These are phyloP conservation scores for Pseudomyrmex sp. DNA, from an alignment of 1,140 invertebrate species.

Conservation along the genomic window DNA sequence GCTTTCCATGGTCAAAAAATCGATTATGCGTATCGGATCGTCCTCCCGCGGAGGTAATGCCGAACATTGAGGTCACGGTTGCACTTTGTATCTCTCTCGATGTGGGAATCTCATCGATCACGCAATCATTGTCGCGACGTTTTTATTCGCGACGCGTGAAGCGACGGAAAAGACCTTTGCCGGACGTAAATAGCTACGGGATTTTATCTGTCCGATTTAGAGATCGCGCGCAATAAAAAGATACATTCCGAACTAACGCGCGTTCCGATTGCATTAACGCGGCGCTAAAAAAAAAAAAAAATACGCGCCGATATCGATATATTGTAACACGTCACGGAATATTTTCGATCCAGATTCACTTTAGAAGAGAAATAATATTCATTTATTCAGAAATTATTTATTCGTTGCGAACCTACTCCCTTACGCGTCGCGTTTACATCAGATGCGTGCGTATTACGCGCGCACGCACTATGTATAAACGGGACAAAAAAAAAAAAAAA, in stretches of 20 bases:
- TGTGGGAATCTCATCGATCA: background rate
- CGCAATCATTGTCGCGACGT: background rate
- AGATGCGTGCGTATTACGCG: too few species aligned
- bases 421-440: too few species aligned
- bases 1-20: conserved; percentile 50
- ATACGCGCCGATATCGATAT: too few species aligned
- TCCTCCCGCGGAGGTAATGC: conserved; percentile 7
- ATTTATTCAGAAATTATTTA: too few species aligned
- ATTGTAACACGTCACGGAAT: too few species aligned
- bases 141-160: conserved; percentile 41
- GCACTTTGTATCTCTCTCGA: background rate
- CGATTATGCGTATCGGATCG: conserved; percentile 48
- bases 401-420: too few species aligned
- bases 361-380: too few species aligned
- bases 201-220: background rate
- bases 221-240: background rate
- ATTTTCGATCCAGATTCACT: too few species aligned
- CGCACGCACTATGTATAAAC: too few species aligned
- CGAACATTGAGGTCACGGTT: conserved; percentile 61
- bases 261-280: conserved; percentile 22
- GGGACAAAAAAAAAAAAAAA: background rate
- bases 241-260: background rate
- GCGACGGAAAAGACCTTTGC: conserved; percentile 31
- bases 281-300: too few species aligned
- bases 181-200: conserved; percentile 32